Base-by-base conservation (phyloP, 1,140 invertebrate genomes). In the Lineus longissimus region DNA sequence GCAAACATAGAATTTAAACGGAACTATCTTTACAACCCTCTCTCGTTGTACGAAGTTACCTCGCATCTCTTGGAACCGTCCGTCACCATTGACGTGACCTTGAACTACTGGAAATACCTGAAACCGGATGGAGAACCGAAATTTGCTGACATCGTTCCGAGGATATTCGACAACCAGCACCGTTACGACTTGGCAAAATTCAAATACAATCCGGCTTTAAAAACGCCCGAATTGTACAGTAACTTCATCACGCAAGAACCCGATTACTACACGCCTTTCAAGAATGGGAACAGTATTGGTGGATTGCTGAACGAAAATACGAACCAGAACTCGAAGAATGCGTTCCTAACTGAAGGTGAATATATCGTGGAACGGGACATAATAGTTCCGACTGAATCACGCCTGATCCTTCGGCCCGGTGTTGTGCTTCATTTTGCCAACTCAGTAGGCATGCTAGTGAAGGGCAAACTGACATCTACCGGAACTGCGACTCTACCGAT, bases 401-500 rank as follows among this genome's bases (percentile, higher is more conserved):
- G 43, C 11, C 57, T 81, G 9, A 65, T 41, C 13, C 66, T 81
- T 17, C 25, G 27, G 41, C 88, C 92, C 1, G 94, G 93, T 0
- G 93, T 95, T 0, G 91, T 88, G 0, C 82, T 99, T 1, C 81
- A 86, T 70, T 89, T 87, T 82, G 89, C 91, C 55, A 90, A 94
- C 51, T 90, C 92, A 33, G 89, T 98, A 45, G 97, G 97, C 17
- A 94, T 99, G 85, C 95, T 99, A 89, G 89, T 98, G 2, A 93
- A 93, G 40, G 95, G 95, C 4, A 88, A 90, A 75, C 77, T 98
- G 33, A 91, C 62, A 13, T 73, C 73, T 47, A 74, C 94, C 65
- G 81, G 80, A 41, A 55, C 54, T 45, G 15, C 25, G 41, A 31
- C 64, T 82, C 88, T 13, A n/a, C 30, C 40, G 7, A 41, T 73